Conservation (phyloP, 2,797 vertebrate genomes). For the Perodicticus potto region DNA sequence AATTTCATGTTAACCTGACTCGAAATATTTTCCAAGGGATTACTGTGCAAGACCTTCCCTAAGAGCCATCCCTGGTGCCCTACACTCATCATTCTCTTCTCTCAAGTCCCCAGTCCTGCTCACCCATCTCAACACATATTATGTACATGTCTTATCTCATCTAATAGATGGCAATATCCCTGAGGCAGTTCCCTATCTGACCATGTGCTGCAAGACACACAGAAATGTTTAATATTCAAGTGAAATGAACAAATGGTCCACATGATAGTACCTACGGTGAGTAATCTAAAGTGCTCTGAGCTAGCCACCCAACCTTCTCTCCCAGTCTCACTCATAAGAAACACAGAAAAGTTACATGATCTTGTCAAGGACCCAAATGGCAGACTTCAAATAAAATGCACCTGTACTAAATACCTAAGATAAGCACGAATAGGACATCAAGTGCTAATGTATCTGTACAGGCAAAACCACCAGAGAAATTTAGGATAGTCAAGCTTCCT, state of each 20-base stretch:
- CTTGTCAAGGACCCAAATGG: neutral
- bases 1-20: neutral
- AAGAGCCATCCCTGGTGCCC: neutral
- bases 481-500: neutral
- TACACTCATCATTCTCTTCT: neutral
- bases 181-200: neutral
- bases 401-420: neutral
- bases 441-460: neutral
- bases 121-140: neutral
- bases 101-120: neutral
- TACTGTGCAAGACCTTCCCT: neutral
- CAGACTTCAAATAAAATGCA: neutral
- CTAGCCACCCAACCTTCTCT: neutral
- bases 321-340: neutral
- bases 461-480: neutral
- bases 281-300: neutral
- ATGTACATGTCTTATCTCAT: neutral
- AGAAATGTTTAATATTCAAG: neutral
- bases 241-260: neutral
- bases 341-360: neutral
- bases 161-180: neutral
- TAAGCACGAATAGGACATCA: neutral
- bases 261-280: neutral
- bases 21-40: neutral
- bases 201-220: accelerated